These are phyloP conservation scores for Patella pellucida DNA, from an alignment of 2,888 invertebrate genomes.

Conservation along the genomic window DNA sequence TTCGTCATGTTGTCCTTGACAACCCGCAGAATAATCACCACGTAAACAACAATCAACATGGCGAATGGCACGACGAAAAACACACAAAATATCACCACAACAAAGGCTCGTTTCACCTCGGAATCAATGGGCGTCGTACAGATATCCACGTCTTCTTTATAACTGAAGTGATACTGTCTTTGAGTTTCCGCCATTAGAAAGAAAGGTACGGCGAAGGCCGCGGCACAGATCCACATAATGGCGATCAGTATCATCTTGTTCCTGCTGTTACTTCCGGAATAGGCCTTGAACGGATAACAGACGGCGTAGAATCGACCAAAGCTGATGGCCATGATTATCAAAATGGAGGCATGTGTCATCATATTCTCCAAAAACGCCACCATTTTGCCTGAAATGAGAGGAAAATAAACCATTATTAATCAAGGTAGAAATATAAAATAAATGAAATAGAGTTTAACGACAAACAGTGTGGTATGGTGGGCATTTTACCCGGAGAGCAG, in stretches of 20 bases:
- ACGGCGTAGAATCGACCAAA: slow-evolving; percentile 92
- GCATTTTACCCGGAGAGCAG: too few species aligned
- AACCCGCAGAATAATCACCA: slow-evolving; percentile 40
- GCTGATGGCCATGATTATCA: slow-evolving; percentile 92
- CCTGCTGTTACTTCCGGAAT: slow-evolving; percentile 69
- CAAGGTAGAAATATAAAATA: not conserved
- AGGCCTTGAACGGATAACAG: slow-evolving; percentile 85
- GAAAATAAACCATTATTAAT: slow-evolving; percentile 4
- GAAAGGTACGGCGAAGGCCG: slow-evolving; percentile 78
- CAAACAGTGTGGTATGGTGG: too few species aligned
- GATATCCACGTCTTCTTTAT: slow-evolving; percentile 81
- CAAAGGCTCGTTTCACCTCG: slow-evolving; percentile 84
- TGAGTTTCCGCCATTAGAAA: slow-evolving; percentile 84
- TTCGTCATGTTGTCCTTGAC: slow-evolving; percentile 26
- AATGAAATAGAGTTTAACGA: too few species aligned
- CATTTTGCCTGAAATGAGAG: slow-evolving; percentile 81
- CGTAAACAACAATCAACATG: slow-evolving; percentile 41
- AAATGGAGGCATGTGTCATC: slow-evolving; percentile 90
- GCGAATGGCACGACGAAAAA: slow-evolving; percentile 85
- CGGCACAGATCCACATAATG: slow-evolving; percentile 68
- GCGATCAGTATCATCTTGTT: slow-evolving; percentile 68
- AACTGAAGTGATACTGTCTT: slow-evolving; percentile 78
- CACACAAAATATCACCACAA: slow-evolving; percentile 83
- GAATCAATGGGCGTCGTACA: slow-evolving; percentile 85
- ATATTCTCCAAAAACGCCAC: slow-evolving; percentile 93